Base-by-base conservation (phyloP, 2,797 vertebrate species). In the Leptoclinus maculatus region DNA sequence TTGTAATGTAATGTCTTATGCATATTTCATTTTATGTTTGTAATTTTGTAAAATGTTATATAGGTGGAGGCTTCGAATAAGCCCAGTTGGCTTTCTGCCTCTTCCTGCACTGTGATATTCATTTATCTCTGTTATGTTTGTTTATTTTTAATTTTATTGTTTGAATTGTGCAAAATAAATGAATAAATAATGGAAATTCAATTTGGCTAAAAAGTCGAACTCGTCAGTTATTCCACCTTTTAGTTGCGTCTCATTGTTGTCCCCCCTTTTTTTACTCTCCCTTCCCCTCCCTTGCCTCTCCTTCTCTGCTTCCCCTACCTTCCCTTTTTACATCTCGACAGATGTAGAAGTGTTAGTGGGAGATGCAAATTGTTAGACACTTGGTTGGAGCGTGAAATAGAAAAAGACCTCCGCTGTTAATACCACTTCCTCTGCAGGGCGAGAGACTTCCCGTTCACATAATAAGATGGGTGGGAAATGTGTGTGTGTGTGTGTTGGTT, bases 321-420 rank as follows among this genome's bases (percentile, higher is more conserved):
- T 29, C 54, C 32, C 4, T 41, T 66, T 74, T 80, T 45, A 73
- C 83, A 84, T 90, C 83, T 83, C 75, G 82, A 85, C 83, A 83
- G 76, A 87, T 84, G 80, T 85, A 82, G 66, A 87, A 86, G 78
- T 87, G 79, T 89, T 91, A 83, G 87, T 68, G 71, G 70, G 74
- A 90, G 68, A 92, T 87, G 89, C 85, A 93, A 92, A 94, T 90
- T 92, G 82, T 76, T 90, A 85, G 88, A 91, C 91, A 92, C 89
- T 92, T 90, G 93, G 91, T 91, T 93, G 91, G 90, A 95, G 92
- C 91, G 89, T 94, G 93, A 95, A 94, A 94, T 93, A 86, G 92
- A 91, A 93, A 92, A 89, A 79, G 87, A 89, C 87, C 85, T 71
- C 79, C 29, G 78, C 76, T 81, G 88, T 88, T 87, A 89, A 91